Evolutionary conservation across 1,140 invertebrate species (phyloP).

Genomic region (Stratiolaelaps scimitus): DNA sequence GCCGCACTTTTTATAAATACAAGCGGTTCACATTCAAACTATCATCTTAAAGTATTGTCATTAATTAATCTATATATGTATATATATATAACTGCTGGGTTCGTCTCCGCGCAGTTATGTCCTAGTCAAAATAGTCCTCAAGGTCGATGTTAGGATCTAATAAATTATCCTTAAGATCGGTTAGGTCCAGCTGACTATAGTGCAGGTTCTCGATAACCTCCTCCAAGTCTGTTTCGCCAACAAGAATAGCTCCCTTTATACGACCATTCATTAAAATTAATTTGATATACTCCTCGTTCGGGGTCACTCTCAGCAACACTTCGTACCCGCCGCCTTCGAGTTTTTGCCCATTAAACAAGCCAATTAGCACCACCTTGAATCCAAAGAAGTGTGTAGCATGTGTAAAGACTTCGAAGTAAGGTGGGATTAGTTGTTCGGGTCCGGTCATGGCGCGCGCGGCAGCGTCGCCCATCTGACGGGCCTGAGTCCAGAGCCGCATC

Average conservation of each 20-base stretch:
- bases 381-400: conserved; percentile 92
- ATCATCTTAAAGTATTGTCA: no score
- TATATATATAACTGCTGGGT: no score
- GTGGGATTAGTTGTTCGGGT: conserved; percentile 32
- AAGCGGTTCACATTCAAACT: no score
- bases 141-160: conserved; percentile 91
- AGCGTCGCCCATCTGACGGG: conserved; percentile 88
- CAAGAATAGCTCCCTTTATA: conserved; percentile 81
- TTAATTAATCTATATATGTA: no score
- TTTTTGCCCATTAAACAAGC: conserved; percentile 84
- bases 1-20: no score
- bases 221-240: conserved; percentile 92
- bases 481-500: conserved; percentile 95
- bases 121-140: conserved; percentile 96
- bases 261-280: conserved; percentile 68
- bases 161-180: conserved; percentile 73
- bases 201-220: conserved; percentile 98
- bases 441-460: conserved; percentile 74
- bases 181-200: conserved; percentile 81
- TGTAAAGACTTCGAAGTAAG: conserved; percentile 78
- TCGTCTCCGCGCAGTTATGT: conserved; percentile 19
- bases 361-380: conserved; percentile 73
- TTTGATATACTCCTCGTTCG: conserved; percentile 72
- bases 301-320: conserved; percentile 66
- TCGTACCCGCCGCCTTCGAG: conserved; percentile 64